Evolutionary conservation across 2,797 vertebrate genomes (phyloP), one percentile per base, ranked within the genome.

Genomic region (Manis crassicaudata): DNA sequence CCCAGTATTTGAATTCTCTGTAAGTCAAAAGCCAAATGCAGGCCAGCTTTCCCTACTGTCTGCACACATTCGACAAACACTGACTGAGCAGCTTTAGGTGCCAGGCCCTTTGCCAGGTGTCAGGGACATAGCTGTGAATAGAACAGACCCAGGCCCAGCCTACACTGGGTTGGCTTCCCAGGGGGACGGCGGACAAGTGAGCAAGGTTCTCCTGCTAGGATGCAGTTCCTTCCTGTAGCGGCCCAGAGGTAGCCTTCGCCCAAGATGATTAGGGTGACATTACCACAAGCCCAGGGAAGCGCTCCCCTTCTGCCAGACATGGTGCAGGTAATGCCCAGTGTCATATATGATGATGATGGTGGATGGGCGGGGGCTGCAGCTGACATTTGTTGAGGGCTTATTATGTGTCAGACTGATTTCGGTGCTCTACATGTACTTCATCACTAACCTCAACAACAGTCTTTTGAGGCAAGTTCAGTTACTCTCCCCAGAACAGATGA

Each of bases 21-120:
- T 82, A 82, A 91, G 56, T 52, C 75, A 70, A 13, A 50, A 35
- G 72, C 77, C 40, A 88, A 46, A 27, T 27, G 32, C 13, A 91
- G 25, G 68, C 37, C 37, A 50, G 18, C 37, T 77, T 68, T 58
- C 77, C 46, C 82, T 43, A 21, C 37, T 21, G 1, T 13, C 73
- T 73, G 37, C 40, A 88, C 32, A 75, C n/a, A 25, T 68, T 32
- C 68, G 21, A 20, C 46, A 70, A 52, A 40, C 2, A 37, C 27
- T 23, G 14, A n/a, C 21, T 56, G 68, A 60, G 54, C 40, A n/a
- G 21, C 52, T 82, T 75, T 17, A 29, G 3, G 37, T 40, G 25
- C 46, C 70, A n/a, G 32, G 0, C 20, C 50, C 40, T 54, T 63
- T 52, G n/a, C 79, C 29, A 72, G 27, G 56, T 21, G 27, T 4